Percentiles rank a stretch among this genome's conserved stretches.
Conservation (phyloP, 37 sponge, comb jelly and placozoan genomes). For the Bolinopsis microptera region DNA sequence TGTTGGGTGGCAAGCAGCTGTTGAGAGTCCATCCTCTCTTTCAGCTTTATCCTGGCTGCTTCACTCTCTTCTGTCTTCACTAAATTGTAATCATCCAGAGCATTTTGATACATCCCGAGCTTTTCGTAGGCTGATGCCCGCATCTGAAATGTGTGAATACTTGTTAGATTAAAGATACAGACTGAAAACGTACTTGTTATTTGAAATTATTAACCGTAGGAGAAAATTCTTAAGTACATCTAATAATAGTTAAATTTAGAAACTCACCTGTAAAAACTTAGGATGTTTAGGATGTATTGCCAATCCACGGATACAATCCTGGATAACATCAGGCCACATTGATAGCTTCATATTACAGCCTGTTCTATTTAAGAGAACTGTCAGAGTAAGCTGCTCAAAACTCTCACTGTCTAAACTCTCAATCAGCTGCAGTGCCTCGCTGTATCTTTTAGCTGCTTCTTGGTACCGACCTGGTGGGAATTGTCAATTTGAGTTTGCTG, state of each 20-base stretch:
- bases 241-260: too few species aligned
- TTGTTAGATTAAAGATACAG: too few species aligned
- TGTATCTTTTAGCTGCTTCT: conserved; percentile 64
- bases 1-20: conserved; percentile 63
- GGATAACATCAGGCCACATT: conserved; percentile 64
- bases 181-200: too few species aligned
- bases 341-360: conserved; percentile 60
- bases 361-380: conserved; percentile 38
- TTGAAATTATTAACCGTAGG: too few species aligned
- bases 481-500: too few species aligned
- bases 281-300: conserved; percentile 62
- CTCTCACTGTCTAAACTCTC: conserved; percentile 58
- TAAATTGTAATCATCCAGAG: conserved; percentile 44
- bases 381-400: conserved; percentile 63
- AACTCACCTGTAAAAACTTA: conserved; percentile 24
- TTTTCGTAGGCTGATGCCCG: conserved; percentile 51
- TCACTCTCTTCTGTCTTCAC: conserved; percentile 61
- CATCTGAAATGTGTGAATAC: conserved; percentile 41
- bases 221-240: too few species aligned
- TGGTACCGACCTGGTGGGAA: conserved; percentile 42
- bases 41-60: conserved; percentile 12
- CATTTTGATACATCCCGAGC: conserved; percentile 62
- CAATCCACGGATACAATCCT: conserved; percentile 49
- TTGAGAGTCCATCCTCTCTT: conserved; percentile 59
- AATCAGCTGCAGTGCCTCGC: conserved; percentile 59